These are phyloP conservation scores for Mormyrops boulengeri DNA, from an alignment of 2,797 vertebrate species.

Conservation along the genomic window DNA sequence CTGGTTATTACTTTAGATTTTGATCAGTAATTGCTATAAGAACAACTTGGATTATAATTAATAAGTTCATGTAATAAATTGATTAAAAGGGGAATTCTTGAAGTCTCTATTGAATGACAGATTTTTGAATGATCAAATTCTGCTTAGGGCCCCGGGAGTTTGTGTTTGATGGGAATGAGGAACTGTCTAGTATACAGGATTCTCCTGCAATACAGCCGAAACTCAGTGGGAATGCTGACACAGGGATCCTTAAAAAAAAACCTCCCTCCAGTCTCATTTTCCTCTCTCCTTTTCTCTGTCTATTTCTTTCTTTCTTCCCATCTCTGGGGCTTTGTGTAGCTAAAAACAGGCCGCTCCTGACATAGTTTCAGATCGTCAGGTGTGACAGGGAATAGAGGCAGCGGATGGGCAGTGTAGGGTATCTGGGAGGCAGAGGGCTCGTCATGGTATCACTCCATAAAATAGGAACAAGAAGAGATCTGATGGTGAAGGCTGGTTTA, in stretches of 20 bases:
- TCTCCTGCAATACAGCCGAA: slow-evolving; percentile 55
- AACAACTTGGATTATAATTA: neutral
- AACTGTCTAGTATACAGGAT: slow-evolving; percentile 56
- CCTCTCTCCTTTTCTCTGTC: slow-evolving; percentile 9
- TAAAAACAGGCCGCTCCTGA: slow-evolving; percentile 28
- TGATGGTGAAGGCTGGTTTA: neutral
- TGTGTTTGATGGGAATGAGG: neutral
- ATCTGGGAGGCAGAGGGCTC: neutral
- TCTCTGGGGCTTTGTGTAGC: slow-evolving; percentile 21
- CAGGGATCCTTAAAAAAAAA: slow-evolving; percentile 30
- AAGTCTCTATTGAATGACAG: neutral
- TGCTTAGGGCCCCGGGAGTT: neutral
- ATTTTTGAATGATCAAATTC: neutral
- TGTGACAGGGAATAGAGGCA: slow-evolving; percentile 6
- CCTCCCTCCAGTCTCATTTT: slow-evolving; percentile 32
- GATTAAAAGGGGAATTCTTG: neutral
- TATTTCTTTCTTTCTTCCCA: slow-evolving; percentile 30
- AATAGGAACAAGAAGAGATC: neutral
- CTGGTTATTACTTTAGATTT: neutral
- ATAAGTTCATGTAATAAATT: neutral
- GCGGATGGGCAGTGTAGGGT: neutral
- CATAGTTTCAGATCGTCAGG: slow-evolving; percentile 23
- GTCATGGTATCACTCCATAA: neutral
- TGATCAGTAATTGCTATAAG: neutral
- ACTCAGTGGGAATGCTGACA: slow-evolving; percentile 49